Base-by-base conservation (phyloP, 2,888 invertebrate species). In the Hirtodrosophila duncani region DNA sequence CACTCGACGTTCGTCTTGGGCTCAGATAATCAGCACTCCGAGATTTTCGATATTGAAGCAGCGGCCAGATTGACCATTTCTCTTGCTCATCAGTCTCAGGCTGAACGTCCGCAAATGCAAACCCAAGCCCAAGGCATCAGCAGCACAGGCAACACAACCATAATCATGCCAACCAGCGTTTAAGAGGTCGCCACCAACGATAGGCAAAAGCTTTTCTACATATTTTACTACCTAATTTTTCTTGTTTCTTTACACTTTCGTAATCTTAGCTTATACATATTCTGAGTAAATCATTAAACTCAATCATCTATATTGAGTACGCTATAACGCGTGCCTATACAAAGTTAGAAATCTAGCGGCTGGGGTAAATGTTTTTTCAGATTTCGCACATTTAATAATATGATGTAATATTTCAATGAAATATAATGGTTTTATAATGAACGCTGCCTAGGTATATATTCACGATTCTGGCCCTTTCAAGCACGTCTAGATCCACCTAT, bases 161-260 rank as follows among this genome's bases (percentile, higher is more conserved):
- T 5, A 59, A 67, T 9, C 60, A 71, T 16, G 34, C 67, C 13
- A 60, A 68, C 36, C 67, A 79, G 41, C 69, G 78, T 44, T 63
- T 63, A 51, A 81, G 83, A 14, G 75, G 72, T 18, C 81, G 67
- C 44, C 82, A 77, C 65, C 70, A 81, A 29, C 83, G 75, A 43
- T 83, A 49, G 56, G n/a, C 24, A 13, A 8, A 29, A 18, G 33
- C 6, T 29, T 2, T 18, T 10, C 21, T 27, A 24, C 14, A 44
- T 37, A 30, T 6, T n/a, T 24, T 33, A 5, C 29, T 41, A 33
- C 11, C 8, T 31, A 26, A 20, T 10, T 11, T 33, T 20, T 10
- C 31, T 17, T 45, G 27, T 46, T 29, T 36, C 33, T 36, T 33
- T 17, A 26, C 27, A 55, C 34, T 33, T 21, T 51, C 36, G 56